phyloP scores from a whole-genome alignment of 1,140 invertebrate species.

The Vanessa atalanta region DNA sequence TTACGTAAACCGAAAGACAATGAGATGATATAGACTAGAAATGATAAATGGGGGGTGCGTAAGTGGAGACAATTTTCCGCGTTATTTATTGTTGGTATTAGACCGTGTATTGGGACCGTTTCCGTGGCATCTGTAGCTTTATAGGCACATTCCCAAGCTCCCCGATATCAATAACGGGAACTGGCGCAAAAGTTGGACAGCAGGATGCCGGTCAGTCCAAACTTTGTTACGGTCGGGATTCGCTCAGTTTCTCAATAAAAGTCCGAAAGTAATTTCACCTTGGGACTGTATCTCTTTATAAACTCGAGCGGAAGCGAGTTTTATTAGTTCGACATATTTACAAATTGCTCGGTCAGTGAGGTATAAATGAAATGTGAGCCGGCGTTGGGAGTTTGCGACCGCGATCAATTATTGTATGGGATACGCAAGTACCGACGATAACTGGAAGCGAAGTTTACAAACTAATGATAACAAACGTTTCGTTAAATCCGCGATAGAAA shows the following conservation, averaged over 20 bases:
- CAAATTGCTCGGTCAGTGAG: slow-evolving; percentile 42
- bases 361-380: slow-evolving; percentile 37
- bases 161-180: slow-evolving; percentile 67
- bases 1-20: slow-evolving; percentile 40
- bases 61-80: slow-evolving; percentile 57
- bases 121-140: slow-evolving; percentile 59
- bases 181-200: slow-evolving; percentile 57
- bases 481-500: slow-evolving; percentile 64
- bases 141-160: slow-evolving; percentile 48
- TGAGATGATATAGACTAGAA: slow-evolving; percentile 42
- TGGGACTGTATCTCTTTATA: slow-evolving; percentile 68
- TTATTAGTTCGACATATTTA: slow-evolving; percentile 58
- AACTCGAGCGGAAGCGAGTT: slow-evolving; percentile 52
- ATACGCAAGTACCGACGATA: slow-evolving; percentile 36
- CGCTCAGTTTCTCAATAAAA: slow-evolving; percentile 72
- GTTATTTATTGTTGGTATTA: slow-evolving; percentile 65
- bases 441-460: slow-evolving; percentile 47
- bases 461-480: slow-evolving; percentile 71
- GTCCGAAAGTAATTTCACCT: slow-evolving; percentile 70
- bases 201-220: slow-evolving; percentile 60
- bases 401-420: slow-evolving; percentile 44
- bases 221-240: slow-evolving; percentile 66
- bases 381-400: background rate
- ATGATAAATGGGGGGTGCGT: slow-evolving; percentile 53
- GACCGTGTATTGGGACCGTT: slow-evolving; percentile 52